Evolutionary conservation across 2,888 invertebrate genomes (phyloP).

Genomic region (Drosophila nr. medialis): DNA sequence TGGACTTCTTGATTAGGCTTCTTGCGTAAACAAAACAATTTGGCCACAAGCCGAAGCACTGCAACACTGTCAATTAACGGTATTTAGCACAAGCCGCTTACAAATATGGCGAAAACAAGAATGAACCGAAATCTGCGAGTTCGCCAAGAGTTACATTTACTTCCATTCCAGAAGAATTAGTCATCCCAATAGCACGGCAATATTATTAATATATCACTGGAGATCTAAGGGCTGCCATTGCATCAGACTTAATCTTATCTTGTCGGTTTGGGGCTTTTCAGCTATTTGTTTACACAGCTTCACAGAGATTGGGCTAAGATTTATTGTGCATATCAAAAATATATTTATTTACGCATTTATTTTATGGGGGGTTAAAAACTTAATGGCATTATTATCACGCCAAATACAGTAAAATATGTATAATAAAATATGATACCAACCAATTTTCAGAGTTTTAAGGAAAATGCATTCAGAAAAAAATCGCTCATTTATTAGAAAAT

Average conservation of each 20-base stretch:
- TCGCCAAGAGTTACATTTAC: not conserved
- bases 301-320: not conserved
- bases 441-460: too few relatives aligned
- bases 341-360: not conserved
- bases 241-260: not conserved
- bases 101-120: not conserved
- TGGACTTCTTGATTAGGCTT: conserved; percentile 36
- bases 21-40: conserved; percentile 52
- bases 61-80: conserved; percentile 55
- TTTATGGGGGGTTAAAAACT: not conserved
- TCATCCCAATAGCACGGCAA: not conserved
- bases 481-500: too few relatives aligned
- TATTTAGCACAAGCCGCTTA: conserved; percentile 56
- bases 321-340: not conserved
- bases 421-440: not conserved
- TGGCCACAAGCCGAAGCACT: conserved; percentile 27
- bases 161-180: not conserved
- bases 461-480: too few relatives aligned
- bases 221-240: not conserved
- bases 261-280: not conserved
- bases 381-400: not conserved
- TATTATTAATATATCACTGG: not conserved
- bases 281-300: not conserved
- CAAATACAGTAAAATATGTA: not conserved
- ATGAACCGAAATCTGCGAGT: not conserved